Percentiles rank a stretch among this genome's conserved stretches.
Evolutionary conservation across 2,888 invertebrate species (phyloP).

Genomic region (Drosophila limbata): DNA sequence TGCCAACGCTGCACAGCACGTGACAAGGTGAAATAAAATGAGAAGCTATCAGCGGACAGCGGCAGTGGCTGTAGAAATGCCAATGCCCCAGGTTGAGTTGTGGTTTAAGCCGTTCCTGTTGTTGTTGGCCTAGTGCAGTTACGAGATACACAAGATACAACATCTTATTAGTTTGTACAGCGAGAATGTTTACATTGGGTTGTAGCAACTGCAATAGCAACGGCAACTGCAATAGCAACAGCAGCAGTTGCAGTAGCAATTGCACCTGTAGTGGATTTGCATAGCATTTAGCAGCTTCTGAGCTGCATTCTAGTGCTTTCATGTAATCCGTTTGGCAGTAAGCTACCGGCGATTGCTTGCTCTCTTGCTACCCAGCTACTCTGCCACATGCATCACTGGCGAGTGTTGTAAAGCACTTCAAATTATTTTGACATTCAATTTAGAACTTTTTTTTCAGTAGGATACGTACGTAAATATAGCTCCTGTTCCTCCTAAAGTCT

Average conservation of each 20-base stretch:
- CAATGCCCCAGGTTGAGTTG: slow-evolving; percentile 47
- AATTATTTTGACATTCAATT: slow-evolving; percentile 62
- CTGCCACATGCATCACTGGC: slow-evolving; percentile 19
- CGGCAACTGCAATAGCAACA: background rate
- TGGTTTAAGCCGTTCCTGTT: slow-evolving; percentile 20
- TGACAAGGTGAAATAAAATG: slow-evolving; percentile 80
- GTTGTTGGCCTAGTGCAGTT: slow-evolving; percentile 26
- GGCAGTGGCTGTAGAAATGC: slow-evolving; percentile 27
- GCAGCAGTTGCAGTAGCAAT: slow-evolving; percentile 11
- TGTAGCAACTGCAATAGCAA: slow-evolving; percentile 18
- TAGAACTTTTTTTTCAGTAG: slow-evolving; percentile 27
- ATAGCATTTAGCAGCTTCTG: slow-evolving; percentile 54
- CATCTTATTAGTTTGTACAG: slow-evolving; percentile 76
- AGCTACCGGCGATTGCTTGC: slow-evolving; percentile 28
- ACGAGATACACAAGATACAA: slow-evolving; percentile 63
- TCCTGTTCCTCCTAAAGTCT: too few species aligned
- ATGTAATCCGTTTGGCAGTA: slow-evolving; percentile 53
- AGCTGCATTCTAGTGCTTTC: slow-evolving; percentile 49
- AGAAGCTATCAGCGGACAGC: slow-evolving; percentile 74
- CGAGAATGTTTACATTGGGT: slow-evolving; percentile 52
- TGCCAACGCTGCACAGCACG: slow-evolving; percentile 71
- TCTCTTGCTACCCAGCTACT: background rate
- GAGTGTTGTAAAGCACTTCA: slow-evolving; percentile 44
- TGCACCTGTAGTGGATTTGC: slow-evolving; percentile 56
- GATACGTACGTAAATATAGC: background rate